Evolutionary conservation across 1,140 invertebrate species (phyloP), one percentile per base, ranked within the genome.

Genomic region (Brachionus rubens): DNA sequence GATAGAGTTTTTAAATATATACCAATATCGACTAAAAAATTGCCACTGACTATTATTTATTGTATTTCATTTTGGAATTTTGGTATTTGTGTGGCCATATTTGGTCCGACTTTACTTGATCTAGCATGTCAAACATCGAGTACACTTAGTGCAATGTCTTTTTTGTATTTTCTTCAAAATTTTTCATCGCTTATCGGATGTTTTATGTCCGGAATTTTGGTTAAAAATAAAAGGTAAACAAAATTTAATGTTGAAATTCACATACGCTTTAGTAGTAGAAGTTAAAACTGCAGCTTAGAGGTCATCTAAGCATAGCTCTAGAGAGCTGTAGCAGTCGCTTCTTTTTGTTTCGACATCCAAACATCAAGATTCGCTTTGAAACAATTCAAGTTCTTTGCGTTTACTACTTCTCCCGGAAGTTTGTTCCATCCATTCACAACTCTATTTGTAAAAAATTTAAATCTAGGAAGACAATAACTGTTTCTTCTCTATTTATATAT

Each of bases 141-240:
- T 2, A 82, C 83, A 62, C 80, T 86, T 48, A 80, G 81, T 77
- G 80, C 84, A 33, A 86, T 87, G 83, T 83, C 83, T 75, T 86
- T 85, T 86, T 83, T 86, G 3, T 87, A 86, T 79, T 86, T 87
- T 80, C 83, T 85, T 12, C 86, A 87, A 78, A 82, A 85, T 36
- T 80, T 86, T 21, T 85, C 86, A 81, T 84, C 85, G 0, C 81
- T 86, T 10, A 80, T 87, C 2, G 86, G 86, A 36, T 86, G 86
- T 14, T 83, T 85, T 46, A 80, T 83, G 5, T 85, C 85, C 26
- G 86, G 86, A 24, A 81, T 82, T 54, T 78, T 87, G 14, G 83
- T 83, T 5, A 81, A 84, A 77, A 86, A 81, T 85, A 86, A 79
- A 81, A 82, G 79, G 41, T 67, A 59, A 47, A 19, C 62, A 28